Base-by-base conservation (phyloP, 2,797 vertebrate species). In the Huso huso region DNA sequence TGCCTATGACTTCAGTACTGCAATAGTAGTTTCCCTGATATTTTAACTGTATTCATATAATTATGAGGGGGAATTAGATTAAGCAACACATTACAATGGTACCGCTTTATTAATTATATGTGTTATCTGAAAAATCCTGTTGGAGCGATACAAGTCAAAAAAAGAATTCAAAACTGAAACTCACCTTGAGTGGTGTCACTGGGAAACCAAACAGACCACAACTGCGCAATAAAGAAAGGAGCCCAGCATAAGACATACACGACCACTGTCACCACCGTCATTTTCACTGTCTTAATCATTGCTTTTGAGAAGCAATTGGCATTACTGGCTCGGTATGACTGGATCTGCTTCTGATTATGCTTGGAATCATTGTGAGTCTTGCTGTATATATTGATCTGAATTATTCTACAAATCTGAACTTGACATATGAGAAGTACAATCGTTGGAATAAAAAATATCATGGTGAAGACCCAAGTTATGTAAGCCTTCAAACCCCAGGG, bases 201-300 rank as follows among this genome's bases (percentile, higher is more conserved):
- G 48, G 83, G 80, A 73, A 78, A 79, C 83, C 85, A 87, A 66
- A 81, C 83, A 8, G 80, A 77, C 82, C 82, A 87, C 65, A 87
- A 75, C 77, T 87, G 82, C 0, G 69, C 82, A 53, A 78, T 82
- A 74, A 87, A 86, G 79, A 87, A 86, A 63, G 86, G 84, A 49
- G 82, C 75, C 84, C 85, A 87, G 7, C 85, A 87, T 15, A 85
- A 65, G 65, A 85, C 68, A 51, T 86, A 86, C 0, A 75, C 79
- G 61, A 83, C 70, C 59, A 87, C 79, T 23, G 77, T 85, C 63
- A 87, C 82, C 68, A 85, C 79, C 48, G 81, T 82, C 82, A 87
- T 84, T 72, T 84, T 86, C 66, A 87, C 81, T 65, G 82, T 87
- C 76, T 87, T 87, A 68, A 84, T 83, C 83, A 87, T 82, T 65